A percentile compares a stretch with the other conserved stretches of the same genome.
Evolutionary conservation across 2,888 invertebrate species (phyloP).

Genomic region (Sylvicola cinctus): DNA sequence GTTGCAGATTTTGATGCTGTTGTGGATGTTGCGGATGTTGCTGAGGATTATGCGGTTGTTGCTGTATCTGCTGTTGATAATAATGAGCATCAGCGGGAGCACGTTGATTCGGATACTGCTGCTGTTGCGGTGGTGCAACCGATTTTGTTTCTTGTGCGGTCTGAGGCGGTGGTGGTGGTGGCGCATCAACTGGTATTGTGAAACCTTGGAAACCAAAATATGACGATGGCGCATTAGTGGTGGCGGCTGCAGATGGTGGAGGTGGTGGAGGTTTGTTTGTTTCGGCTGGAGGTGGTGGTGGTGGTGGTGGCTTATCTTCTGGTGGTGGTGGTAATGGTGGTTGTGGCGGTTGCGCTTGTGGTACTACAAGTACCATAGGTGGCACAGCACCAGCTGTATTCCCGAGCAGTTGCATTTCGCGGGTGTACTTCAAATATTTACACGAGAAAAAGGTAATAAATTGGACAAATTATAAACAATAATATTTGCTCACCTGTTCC

Average conservation of each 20-base stretch:
- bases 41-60: constrained; percentile 53
- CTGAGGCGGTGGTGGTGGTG: neutral
- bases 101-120: too few relatives aligned
- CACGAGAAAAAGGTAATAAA: neutral
- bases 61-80: constrained; percentile 47
- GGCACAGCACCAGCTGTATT: constrained; percentile 9
- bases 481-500: constrained; percentile 22
- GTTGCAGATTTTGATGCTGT: constrained; percentile 16
- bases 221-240: neutral
- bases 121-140: too few relatives aligned
- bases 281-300: neutral
- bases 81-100: too few relatives aligned
- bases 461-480: neutral
- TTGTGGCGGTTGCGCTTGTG: neutral
- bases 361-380: constrained; percentile 5
- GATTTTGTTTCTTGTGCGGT: neutral
- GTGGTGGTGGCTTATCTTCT: neutral
- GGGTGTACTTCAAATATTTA: constrained; percentile 16
- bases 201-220: too few relatives aligned
- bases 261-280: neutral
- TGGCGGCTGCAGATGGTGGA: neutral
- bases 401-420: constrained; percentile 18
- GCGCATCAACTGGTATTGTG: too few relatives aligned
- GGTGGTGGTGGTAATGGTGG: neutral
- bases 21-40: constrained; percentile 58